Conservation (phyloP, 2,888 invertebrate species). For the Lycophotia porphyrea region DNA sequence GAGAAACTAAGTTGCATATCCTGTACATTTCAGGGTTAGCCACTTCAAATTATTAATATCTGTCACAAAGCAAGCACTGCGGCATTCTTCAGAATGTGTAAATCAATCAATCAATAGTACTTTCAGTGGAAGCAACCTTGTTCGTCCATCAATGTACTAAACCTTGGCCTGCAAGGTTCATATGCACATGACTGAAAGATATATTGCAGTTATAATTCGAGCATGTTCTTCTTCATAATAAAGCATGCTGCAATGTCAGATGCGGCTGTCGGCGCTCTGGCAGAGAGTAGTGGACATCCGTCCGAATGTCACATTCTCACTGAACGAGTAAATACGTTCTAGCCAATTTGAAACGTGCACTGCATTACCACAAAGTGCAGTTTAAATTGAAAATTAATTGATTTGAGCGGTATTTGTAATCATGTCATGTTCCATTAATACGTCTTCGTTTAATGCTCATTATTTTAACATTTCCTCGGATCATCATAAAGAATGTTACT, state of each 20-base stretch:
- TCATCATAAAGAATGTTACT: conserved; percentile 12
- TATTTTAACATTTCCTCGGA: conserved; percentile 13
- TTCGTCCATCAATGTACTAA: conserved; percentile 72
- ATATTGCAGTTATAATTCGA: conserved; percentile 76
- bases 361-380: conserved; percentile 53
- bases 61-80: conserved; percentile 42
- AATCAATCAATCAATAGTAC: conserved; percentile 67
- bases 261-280: conserved; percentile 69
- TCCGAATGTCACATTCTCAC: conserved; percentile 69
- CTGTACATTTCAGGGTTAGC: conserved; percentile 41
- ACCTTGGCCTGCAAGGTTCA: conserved; percentile 80
- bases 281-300: conserved; percentile 65
- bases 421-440: conserved; percentile 27
- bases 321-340: conserved; percentile 69
- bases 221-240: conserved; percentile 73
- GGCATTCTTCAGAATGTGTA: conserved; percentile 49
- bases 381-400: conserved; percentile 46
- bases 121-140: conserved; percentile 74
- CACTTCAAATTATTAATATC: conserved; percentile 58
- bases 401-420: conserved; percentile 30
- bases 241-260: conserved; percentile 75
- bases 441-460: conserved; percentile 5
- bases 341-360: conserved; percentile 64
- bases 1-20: conserved; percentile 38
- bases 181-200: conserved; percentile 74